Conservation (phyloP, 2,113 vertebrate genomes). For the Lethenteron reissneri region DNA sequence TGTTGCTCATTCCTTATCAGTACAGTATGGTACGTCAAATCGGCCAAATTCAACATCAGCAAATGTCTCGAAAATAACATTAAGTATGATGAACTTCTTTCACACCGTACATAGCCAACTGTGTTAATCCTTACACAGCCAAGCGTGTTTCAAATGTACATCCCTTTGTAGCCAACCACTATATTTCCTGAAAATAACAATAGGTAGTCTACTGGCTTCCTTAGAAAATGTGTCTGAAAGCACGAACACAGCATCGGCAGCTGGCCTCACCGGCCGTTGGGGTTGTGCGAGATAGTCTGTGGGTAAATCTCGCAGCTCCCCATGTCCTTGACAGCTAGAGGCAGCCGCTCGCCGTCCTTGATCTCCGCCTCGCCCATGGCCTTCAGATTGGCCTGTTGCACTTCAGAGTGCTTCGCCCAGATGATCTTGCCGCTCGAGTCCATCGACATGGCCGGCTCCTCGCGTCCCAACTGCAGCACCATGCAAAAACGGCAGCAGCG, state of each 20-base stretch:
- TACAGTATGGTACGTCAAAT: too few relatives aligned
- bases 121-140: too few relatives aligned
- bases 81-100: too few relatives aligned
- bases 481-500: constrained; percentile 4
- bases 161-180: too few relatives aligned
- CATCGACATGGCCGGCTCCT: constrained; percentile 98
- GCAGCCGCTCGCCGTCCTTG: constrained; percentile 84
- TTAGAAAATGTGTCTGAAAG: not conserved
- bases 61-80: too few relatives aligned
- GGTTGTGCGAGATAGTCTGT: constrained; percentile 94
- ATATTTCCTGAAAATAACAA: too few relatives aligned
- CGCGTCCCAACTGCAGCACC: constrained; percentile 55
- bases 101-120: too few relatives aligned
- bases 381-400: constrained; percentile 93
- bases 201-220: too few relatives aligned
- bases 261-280: constrained; percentile 56
- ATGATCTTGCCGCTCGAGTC: constrained; percentile 94
- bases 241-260: too few relatives aligned
- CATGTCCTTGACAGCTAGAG: constrained; percentile 92
- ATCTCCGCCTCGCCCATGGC: constrained; percentile 97
- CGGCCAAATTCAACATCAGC: too few relatives aligned
- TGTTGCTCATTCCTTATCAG: too few relatives aligned
- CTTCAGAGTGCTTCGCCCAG: constrained; percentile 92
- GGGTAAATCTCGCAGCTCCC: constrained; percentile 98
- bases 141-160: too few relatives aligned